These are phyloP conservation scores for Saccostrea glomerata DNA, from an alignment of 1,140 invertebrate species.

Conservation along the genomic window DNA sequence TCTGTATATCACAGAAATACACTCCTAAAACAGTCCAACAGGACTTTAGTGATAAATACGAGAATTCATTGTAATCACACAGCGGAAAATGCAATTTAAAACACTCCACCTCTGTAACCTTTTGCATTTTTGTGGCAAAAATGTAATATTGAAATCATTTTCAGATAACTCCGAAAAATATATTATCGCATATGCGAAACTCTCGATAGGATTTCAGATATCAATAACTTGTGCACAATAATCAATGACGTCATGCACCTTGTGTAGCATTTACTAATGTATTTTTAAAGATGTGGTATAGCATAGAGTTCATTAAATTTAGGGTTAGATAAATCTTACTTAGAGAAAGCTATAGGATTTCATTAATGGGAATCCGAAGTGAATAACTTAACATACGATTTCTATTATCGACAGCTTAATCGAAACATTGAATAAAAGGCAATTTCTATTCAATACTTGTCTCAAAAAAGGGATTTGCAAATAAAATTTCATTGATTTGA, in stretches of 20 bases:
- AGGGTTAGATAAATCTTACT: not conserved
- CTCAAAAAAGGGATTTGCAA: conserved; percentile 24
- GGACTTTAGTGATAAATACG: not conserved
- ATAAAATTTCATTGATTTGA: conserved; percentile 37
- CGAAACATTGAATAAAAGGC: conserved; percentile 14
- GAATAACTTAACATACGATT: conserved; percentile 36
- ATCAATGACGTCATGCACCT: not conserved
- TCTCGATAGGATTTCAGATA: not conserved
- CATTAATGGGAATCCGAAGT: not conserved
- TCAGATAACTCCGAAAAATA: not conserved
- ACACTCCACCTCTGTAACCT: not conserved
- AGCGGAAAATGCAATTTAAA: conserved; percentile 14
- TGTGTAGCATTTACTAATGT: not conserved
- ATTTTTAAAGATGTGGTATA: not conserved
- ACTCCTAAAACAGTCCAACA: not conserved
- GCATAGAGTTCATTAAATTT: not conserved
- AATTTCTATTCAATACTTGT: conserved; percentile 24
- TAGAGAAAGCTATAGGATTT: not conserved
- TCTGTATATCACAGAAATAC: too few species aligned
- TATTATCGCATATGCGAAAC: not conserved
- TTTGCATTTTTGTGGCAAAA: not conserved
- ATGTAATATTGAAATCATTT: not conserved
- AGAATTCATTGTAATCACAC: not conserved
- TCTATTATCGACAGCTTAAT: conserved; percentile 29
- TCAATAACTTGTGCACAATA: not conserved